phyloP scores from a whole-genome alignment of 2,113 vertebrate species.

The Odobenus rosmarus region DNA sequence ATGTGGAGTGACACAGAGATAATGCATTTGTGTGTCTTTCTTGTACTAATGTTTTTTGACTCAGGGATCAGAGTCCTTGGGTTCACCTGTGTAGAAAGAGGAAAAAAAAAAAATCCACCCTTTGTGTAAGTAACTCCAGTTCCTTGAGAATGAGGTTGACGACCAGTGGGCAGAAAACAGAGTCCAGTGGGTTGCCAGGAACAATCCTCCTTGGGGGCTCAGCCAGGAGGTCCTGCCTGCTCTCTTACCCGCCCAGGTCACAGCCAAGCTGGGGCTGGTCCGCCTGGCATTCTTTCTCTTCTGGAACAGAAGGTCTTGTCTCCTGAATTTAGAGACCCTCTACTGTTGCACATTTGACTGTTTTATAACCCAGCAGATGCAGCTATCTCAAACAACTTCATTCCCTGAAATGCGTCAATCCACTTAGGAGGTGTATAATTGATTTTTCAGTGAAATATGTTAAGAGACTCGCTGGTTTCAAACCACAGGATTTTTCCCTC shows the following conservation, averaged over 20 bases:
- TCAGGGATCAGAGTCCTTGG: background rate
- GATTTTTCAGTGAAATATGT: background rate
- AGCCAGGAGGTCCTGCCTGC: too few relatives aligned
- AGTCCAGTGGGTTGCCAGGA: fast-evolving
- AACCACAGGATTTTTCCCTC: background rate
- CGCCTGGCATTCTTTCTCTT: too few relatives aligned
- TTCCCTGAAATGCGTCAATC: background rate
- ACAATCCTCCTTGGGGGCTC: fast-evolving
- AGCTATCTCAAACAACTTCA: background rate
- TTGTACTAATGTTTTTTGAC: background rate
- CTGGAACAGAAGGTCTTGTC: background rate
- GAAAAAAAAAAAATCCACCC: fast-evolving
- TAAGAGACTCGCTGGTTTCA: background rate
- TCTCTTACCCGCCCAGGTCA: background rate
- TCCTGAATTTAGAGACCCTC: background rate
- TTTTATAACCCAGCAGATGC: background rate
- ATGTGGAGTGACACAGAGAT: background rate
- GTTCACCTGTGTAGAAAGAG: background rate
- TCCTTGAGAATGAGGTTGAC: background rate
- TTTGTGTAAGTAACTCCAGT: background rate
- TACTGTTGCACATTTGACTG: background rate
- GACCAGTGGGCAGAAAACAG: fast-evolving
- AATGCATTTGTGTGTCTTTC: fast-evolving
- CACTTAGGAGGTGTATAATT: background rate
- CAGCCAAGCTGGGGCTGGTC: background rate